These are phyloP conservation scores for Frankliniella intonsa DNA, from an alignment of 2,888 invertebrate species.

Conservation along the genomic window DNA sequence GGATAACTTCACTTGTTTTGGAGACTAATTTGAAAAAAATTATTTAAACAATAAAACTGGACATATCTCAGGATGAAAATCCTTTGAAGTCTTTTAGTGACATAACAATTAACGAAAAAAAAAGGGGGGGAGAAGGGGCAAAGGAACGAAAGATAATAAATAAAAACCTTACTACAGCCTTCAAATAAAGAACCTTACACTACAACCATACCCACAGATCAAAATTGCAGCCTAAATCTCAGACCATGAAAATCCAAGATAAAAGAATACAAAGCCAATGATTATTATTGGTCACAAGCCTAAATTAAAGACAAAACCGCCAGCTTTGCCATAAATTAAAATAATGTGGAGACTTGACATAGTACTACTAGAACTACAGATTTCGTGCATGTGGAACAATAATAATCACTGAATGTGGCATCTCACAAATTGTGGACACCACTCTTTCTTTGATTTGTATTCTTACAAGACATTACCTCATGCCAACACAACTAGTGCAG, in stretches of 20 bases:
- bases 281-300: constrained; percentile 23
- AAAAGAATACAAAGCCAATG: constrained; percentile 2
- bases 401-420: not conserved
- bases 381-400: not conserved
- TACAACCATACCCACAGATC: constrained; percentile 18
- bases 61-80: not conserved
- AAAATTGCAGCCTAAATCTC: not conserved
- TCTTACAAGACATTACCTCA: too few relatives aligned
- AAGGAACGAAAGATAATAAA: constrained; percentile 8
- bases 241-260: not conserved
- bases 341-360: too few relatives aligned
- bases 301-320: not conserved
- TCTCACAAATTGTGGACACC: too few relatives aligned
- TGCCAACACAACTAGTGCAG: not conserved
- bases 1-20: too few relatives aligned
- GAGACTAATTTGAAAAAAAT: not conserved
- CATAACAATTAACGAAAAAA: not conserved
- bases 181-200: constrained; percentile 1
- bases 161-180: constrained; percentile 19
- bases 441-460: too few relatives aligned
- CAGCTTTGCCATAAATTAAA: too few relatives aligned
- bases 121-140: not conserved
- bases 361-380: not conserved
- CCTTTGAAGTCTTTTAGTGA: not conserved
- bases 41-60: not conserved